A percentile compares a stretch with the other conserved stretches of the same genome.
Conservation (phyloP, 2,797 vertebrate species). For the Spinibarbus caldwelli region DNA sequence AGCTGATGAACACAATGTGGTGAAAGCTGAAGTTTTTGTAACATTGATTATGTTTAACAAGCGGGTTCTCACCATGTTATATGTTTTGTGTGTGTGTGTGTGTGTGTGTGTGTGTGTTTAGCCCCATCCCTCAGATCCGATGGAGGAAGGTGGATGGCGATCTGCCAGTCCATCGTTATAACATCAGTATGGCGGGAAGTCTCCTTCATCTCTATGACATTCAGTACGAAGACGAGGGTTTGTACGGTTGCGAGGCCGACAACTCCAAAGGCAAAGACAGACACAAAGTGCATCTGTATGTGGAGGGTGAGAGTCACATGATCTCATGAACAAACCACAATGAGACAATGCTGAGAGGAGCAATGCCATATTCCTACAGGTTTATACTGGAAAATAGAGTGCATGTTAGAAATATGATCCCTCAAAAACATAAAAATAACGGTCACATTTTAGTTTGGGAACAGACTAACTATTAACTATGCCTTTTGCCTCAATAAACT, state of each 20-base stretch:
- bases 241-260: slow-evolving; percentile 89
- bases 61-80: not conserved
- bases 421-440: no score
- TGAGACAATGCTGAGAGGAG: not conserved
- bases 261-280: slow-evolving; percentile 92
- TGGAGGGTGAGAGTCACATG: slow-evolving; percentile 82
- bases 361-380: not conserved
- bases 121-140: slow-evolving; percentile 92
- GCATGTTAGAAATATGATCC: not conserved
- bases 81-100: no score
- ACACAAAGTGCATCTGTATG: slow-evolving; percentile 84
- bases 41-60: not conserved
- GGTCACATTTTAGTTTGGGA: no score
- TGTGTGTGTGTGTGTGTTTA: slow-evolving; percentile 61
- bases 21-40: not conserved
- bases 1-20: not conserved
- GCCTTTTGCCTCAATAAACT: no score
- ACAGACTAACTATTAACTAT: no score
- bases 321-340: not conserved
- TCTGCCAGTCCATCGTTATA: slow-evolving; percentile 80
- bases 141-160: slow-evolving; percentile 89
- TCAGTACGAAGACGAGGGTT: slow-evolving; percentile 89
- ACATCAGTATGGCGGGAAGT: slow-evolving; percentile 86
- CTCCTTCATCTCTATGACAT: slow-evolving; percentile 90
- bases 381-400: not conserved